Percentiles rank a stretch among this genome's conserved stretches.
Conservation (phyloP, 2,113 vertebrate genomes). For the Capreolus pygargus region DNA sequence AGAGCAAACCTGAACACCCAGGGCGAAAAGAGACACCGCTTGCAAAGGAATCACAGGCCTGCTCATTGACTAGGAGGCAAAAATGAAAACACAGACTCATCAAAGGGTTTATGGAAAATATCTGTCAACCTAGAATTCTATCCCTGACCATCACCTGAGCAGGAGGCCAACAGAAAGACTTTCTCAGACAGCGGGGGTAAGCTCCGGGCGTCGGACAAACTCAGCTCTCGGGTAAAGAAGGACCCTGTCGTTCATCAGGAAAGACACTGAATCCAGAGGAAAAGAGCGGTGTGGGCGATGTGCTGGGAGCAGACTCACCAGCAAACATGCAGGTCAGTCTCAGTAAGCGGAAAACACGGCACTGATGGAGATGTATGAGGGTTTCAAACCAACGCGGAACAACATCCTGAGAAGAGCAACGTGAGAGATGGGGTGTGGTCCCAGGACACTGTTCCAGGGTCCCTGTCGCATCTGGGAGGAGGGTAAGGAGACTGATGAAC, state of each 20-base stretch:
- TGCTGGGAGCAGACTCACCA: not conserved
- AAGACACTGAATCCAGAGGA: not conserved
- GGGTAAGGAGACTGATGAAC: not conserved
- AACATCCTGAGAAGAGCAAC: not conserved
- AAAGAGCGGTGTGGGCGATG: fast-evolving
- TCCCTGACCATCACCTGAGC: not conserved
- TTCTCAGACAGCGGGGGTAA: not conserved
- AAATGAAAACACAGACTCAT: not conserved
- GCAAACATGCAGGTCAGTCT: not conserved
- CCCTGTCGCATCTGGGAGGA: not conserved
- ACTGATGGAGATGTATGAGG: no score
- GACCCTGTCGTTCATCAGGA: fast-evolving
- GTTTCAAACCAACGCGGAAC: not conserved
- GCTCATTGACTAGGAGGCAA: not conserved
- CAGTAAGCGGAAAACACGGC: not conserved
- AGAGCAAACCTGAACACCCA: not conserved
- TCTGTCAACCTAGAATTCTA: not conserved
- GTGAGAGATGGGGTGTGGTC: not conserved
- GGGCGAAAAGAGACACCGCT: not conserved
- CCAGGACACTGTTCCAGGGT: not conserved
- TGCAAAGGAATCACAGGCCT: not conserved
- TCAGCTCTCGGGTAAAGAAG: not conserved
- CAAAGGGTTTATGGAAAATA: not conserved
- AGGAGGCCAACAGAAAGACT: not conserved
- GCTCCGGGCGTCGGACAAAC: not conserved